Percentiles rank a stretch among this genome's conserved stretches.
Conservation (phyloP, 2,888 invertebrate species). For the Caradrina kadenii region DNA sequence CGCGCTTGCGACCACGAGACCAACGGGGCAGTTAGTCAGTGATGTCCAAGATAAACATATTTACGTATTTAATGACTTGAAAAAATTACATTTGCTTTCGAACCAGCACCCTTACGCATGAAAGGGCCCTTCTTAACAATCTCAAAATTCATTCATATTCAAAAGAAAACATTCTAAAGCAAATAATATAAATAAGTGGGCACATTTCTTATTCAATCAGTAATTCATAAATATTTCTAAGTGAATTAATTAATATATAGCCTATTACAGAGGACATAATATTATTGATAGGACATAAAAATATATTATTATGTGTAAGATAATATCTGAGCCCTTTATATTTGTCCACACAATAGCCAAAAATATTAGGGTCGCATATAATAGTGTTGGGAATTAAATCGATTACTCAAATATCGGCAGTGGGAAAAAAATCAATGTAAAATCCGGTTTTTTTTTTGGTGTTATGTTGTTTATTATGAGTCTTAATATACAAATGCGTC, state of each 20-base stretch:
- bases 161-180: background rate
- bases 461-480: too few species aligned
- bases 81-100: too few species aligned
- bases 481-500: too few species aligned
- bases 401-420: background rate
- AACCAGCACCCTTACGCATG: too few species aligned
- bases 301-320: conserved; percentile 63
- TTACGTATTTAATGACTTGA: too few species aligned
- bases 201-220: background rate
- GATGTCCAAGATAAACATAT: too few species aligned
- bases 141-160: too few species aligned
- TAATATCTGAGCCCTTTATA: conserved; percentile 63
- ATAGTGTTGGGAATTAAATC: conserved; percentile 38
- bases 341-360: conserved; percentile 65
- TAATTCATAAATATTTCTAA: conserved; percentile 9
- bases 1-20: too few species aligned
- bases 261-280: conserved; percentile 43
- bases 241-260: conserved; percentile 38
- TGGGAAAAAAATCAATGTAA: too few species aligned
- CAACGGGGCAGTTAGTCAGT: too few species aligned
- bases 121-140: too few species aligned
- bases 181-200: background rate
- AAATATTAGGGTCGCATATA: conserved; percentile 65
- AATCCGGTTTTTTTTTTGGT: too few species aligned
- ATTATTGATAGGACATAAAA: conserved; percentile 67